These are phyloP conservation scores for Oncorhynchus tshawytscha DNA, from an alignment of 2,113 vertebrate species.

Conservation along the genomic window DNA sequence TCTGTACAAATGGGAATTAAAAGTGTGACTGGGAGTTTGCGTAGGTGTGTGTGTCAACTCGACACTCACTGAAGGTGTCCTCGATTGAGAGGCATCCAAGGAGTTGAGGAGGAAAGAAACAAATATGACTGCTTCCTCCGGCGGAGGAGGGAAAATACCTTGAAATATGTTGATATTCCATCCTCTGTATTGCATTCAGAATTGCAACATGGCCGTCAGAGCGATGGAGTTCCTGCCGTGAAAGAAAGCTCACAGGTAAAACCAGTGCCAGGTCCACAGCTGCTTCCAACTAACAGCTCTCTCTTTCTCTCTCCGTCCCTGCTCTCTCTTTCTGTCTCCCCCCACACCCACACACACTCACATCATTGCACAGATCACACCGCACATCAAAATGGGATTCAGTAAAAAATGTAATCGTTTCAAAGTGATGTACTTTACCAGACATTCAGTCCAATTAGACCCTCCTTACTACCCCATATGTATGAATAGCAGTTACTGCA, in stretches of 20 bases:
- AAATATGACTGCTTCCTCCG: neutral
- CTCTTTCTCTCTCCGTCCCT: neutral
- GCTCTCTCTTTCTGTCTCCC: neutral
- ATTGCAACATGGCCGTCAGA: constrained; percentile 46
- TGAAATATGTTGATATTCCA: constrained; percentile 36
- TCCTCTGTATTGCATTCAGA: constrained; percentile 30
- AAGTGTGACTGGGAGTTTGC: neutral
- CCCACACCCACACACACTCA: neutral
- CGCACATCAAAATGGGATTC: too few species aligned
- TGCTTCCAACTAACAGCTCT: constrained; percentile 52
- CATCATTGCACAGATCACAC: neutral
- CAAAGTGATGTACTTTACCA: too few species aligned
- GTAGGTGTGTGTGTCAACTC: neutral
- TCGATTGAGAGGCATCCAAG: constrained; percentile 28
- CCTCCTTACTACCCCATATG: neutral
- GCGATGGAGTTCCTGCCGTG: constrained; percentile 33
- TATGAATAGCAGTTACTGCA: neutral
- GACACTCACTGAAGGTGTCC: neutral
- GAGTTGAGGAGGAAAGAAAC: constrained; percentile 9
- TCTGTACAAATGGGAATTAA: too few species aligned
- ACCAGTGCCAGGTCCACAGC: constrained; percentile 43
- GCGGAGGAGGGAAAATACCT: constrained; percentile 22
- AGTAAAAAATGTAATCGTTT: neutral
- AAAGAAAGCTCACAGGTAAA: neutral
- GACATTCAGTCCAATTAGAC: too few species aligned